These are phyloP conservation scores for Drosophila anomalata DNA, from an alignment of 2,888 invertebrate species.

Conservation along the genomic window DNA sequence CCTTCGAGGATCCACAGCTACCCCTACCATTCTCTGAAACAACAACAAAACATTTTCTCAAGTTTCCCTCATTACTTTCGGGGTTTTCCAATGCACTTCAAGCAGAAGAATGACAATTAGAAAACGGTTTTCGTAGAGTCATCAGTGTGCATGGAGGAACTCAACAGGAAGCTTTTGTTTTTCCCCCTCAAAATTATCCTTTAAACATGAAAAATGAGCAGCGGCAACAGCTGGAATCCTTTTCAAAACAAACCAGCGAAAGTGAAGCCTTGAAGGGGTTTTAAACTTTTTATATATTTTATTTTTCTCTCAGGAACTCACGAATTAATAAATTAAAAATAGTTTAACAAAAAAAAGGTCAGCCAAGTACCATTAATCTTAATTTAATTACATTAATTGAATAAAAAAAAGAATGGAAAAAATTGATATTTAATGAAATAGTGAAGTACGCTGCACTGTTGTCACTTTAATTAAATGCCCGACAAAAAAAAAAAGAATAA, in stretches of 20 bases:
- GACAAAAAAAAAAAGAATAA: conserved; percentile 1
- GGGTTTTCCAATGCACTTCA: conserved; percentile 31
- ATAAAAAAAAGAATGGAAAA: neutral
- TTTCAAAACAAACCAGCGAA: conserved; percentile 20
- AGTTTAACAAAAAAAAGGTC: neutral
- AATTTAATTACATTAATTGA: neutral
- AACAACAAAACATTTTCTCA: conserved; percentile 10
- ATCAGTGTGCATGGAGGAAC: conserved; percentile 32
- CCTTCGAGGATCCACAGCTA: too few relatives aligned
- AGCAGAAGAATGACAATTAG: conserved; percentile 65
- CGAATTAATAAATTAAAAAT: conserved; percentile 4
- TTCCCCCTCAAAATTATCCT: conserved; percentile 25
- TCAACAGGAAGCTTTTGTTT: conserved; percentile 41
- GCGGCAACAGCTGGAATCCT: conserved; percentile 10
- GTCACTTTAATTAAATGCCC: conserved; percentile 4
- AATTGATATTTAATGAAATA: neutral
- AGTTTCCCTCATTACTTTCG: conserved; percentile 29
- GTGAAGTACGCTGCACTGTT: neutral
- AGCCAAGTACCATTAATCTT: neutral
- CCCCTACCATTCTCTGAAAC: neutral
- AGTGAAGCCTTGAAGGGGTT: neutral
- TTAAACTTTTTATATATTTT: neutral
- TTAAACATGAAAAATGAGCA: conserved; percentile 63
- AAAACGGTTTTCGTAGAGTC: conserved; percentile 54
- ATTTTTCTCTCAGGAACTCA: neutral